Evolutionary conservation across 2,888 invertebrate species (phyloP).

Genomic region (Alloplasta piceator): DNA sequence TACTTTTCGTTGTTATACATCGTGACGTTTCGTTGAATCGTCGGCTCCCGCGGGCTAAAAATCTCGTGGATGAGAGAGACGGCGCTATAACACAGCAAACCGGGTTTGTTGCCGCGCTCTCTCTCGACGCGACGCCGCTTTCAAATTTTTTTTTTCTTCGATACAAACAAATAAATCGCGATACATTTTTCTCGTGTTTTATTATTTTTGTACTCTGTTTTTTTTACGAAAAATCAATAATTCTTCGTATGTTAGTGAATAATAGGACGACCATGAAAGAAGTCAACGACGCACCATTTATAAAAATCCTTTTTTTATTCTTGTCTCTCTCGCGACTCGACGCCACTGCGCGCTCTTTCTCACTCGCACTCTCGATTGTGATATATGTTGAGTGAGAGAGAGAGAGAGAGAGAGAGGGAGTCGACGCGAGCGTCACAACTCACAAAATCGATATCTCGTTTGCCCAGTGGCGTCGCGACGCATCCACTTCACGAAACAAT

Average conservation of each 20-base stretch:
- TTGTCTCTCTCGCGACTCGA: constrained; percentile 27
- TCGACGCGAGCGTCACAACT: constrained; percentile 46
- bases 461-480: constrained; percentile 59
- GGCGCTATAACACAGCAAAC: constrained; percentile 30
- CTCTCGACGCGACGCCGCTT: constrained; percentile 34
- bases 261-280: constrained; percentile 10
- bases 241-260: background rate
- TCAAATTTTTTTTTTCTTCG: too few relatives aligned
- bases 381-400: constrained; percentile 14
- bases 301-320: constrained; percentile 11
- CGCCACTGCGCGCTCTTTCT: constrained; percentile 23
- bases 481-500: constrained; percentile 46
- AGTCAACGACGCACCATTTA: background rate
- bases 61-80: constrained; percentile 42
- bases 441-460: constrained; percentile 63
- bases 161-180: too few relatives aligned
- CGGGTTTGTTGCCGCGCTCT: constrained; percentile 49
- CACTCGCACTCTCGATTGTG: constrained; percentile 6
- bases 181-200: too few relatives aligned
- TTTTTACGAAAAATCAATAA: background rate
- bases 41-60: constrained; percentile 65
- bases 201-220: too few relatives aligned
- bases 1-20: background rate
- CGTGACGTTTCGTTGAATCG: constrained; percentile 69
- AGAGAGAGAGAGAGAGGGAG: constrained; percentile 11